phyloP scores from a whole-genome alignment of 2,113 vertebrate genomes.

The Epinephelus moara region DNA sequence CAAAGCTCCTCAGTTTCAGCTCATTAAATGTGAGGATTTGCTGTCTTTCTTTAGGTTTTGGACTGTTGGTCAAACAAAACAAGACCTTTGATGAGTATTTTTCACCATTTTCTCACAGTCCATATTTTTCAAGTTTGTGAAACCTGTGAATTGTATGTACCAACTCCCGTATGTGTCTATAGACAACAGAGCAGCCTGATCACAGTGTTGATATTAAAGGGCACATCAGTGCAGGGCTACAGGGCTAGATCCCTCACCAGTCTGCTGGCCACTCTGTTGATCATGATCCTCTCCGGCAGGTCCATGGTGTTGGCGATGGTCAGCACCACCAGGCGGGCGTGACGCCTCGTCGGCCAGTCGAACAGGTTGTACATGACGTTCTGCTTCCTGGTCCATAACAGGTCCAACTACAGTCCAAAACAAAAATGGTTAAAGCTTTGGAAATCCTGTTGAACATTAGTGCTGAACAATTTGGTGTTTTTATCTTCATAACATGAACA shows the following conservation, averaged over 20 bases:
- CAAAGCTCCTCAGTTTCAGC: too few relatives aligned
- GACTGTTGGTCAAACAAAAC: too few relatives aligned
- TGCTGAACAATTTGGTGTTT: not conserved
- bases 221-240: not conserved
- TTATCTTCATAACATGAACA: not conserved
- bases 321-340: constrained; percentile 92
- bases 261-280: constrained; percentile 94
- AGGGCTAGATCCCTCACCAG: constrained; percentile 84
- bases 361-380: constrained; percentile 97
- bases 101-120: not conserved
- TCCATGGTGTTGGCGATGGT: constrained; percentile 99
- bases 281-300: constrained; percentile 97
- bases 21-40: too few relatives aligned
- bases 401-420: constrained; percentile 87
- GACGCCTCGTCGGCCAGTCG: constrained; percentile 94
- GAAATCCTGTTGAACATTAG: not conserved
- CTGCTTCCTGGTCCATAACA: constrained; percentile 97
- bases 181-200: not conserved
- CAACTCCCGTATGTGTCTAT: not conserved
- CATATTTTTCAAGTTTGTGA: not conserved
- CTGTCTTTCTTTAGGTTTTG: too few relatives aligned
- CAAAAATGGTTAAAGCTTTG: not conserved
- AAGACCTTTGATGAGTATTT: too few relatives aligned
- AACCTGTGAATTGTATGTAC: not conserved
- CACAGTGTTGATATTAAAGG: not conserved